Evolutionary conservation across 2,113 vertebrate genomes (phyloP), one percentile per base, ranked within the genome.

Genomic region (Ptychochromis oligacanthus): DNA sequence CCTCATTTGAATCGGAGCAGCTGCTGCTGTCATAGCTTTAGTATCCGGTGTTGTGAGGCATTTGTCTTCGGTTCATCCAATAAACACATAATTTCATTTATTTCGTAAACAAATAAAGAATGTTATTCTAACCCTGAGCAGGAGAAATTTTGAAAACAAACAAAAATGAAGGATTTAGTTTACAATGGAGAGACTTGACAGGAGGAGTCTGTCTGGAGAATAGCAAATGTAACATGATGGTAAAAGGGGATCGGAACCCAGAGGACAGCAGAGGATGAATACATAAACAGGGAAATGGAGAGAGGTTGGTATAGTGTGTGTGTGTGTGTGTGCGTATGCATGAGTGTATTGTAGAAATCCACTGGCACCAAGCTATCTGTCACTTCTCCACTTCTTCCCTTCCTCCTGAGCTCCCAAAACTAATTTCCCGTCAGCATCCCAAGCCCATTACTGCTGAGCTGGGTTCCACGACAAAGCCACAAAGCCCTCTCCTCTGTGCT

Each of bases 371-470:
- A 89, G 79, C 74, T 79, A 84, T 86, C 80, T 87, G 86, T 85
- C 85, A 84, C 82, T 70, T 85, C 86, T 78, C 72, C 2, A 0
- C 84, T 87, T 72, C 72, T 79, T 90, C 77, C 62, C 70, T 72
- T 89, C 82, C 86, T 90, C 76, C 87, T 83, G 87, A 89, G 86
- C 88, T 92, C 89, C 90, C 84, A 78, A 79, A 91, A 90, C 88
- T 92, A 93, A 93, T 93, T 93, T 92, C 87, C 91, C 74, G 24
- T 86, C 92, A 90, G 65, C 87, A 84, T 88, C 87, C 89, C 86
- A 80, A 91, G 87, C 87, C 87, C 75, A 89, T 92, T 93, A 92
- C 85, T 20, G 65, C 74, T 52, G 54, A 64, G 85, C 80, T 40
- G 78, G 72, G 75, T 75, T 55, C 82, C 70, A 58, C 80, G 81